Percentiles rank a stretch among this genome's conserved stretches.
Conservation (phyloP, 2,888 invertebrate species). For the Gnatocerus cornutus region DNA sequence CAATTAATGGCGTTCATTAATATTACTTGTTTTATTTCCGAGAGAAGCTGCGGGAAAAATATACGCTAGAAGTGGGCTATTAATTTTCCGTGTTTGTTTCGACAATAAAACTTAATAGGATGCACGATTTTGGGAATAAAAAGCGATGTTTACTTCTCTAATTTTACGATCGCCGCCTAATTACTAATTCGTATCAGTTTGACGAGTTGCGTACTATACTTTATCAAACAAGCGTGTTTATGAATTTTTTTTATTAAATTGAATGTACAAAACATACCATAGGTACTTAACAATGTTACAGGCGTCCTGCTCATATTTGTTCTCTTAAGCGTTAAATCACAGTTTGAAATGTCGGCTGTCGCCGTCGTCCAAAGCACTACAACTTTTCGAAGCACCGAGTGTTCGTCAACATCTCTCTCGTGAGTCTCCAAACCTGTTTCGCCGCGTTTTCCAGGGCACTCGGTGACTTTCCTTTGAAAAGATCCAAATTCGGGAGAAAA, state of each 20-base stretch:
- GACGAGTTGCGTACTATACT: too few relatives aligned
- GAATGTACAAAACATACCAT: conserved; percentile 57
- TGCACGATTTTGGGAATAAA: conserved; percentile 25
- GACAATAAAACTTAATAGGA: conserved; percentile 38
- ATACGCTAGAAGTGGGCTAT: conserved; percentile 25
- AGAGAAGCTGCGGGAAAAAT: conserved; percentile 8
- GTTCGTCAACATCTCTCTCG: conserved; percentile 86
- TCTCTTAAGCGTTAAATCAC: conserved; percentile 43
- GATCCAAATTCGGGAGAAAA: conserved; percentile 86
- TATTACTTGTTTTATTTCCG: conserved; percentile 18
- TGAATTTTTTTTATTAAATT: conserved; percentile 47
- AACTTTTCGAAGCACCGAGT: conserved; percentile 85
- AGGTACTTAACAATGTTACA: conserved; percentile 51
- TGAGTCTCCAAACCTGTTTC: conserved; percentile 86
- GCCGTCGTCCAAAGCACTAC: conserved; percentile 68
- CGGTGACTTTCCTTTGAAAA: conserved; percentile 86
- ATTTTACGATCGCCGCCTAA: conserved; percentile 26
- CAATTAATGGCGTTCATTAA: conserved; percentile 31
- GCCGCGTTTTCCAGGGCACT: conserved; percentile 86
- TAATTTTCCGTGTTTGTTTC: conserved; percentile 37
- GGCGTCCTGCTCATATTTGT: conserved; percentile 35
- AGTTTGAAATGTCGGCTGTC: conserved; percentile 28
- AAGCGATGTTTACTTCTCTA: conserved; percentile 12
- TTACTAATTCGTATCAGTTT: too few relatives aligned
- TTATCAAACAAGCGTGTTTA: background rate